Base-by-base conservation (phyloP, 2,797 vertebrate genomes). In the Gouania willdenowi region DNA sequence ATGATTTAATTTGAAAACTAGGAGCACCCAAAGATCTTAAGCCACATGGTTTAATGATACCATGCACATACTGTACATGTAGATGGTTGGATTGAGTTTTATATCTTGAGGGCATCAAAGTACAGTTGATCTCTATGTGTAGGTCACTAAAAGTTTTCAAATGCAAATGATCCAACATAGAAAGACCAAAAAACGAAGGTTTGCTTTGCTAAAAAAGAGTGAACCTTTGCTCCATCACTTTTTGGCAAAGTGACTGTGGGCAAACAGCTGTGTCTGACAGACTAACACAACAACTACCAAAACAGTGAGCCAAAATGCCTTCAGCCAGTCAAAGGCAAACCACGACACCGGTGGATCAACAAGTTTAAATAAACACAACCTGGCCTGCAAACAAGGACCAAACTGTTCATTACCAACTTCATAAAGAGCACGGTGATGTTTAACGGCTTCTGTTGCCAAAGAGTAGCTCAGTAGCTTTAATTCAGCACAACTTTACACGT, bases 241-340 rank as follows among this genome's bases (percentile, higher is more conserved):
- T 66, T 63, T 5, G 18, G 16, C 43, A 29, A 53, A 57, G 42
- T 57, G 60, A 76, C 66, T 46, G 45, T 68, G 49, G 45, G 26
- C 63, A 44, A 77, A 81, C 82, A 84, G 74, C 72, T 82, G 73
- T 59, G 62, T 59, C 32, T 59, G 46, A 41, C 35, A 56, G 31
- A 30, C 42, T 43, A 59, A 41, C 42, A 21, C 41, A 40, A 33
- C 39, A 38, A 37, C 57, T 40, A 74, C 67, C 16, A 50, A 24
- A 49, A 70, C 52, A 38, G 41, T 34, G 12, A 23, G 32, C 53
- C 64, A 51, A 38, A 31, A 15, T 14, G 22, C 31, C 52, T 8
- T 66, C 41, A 49, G 26, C 48, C 43, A 15, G 45, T 45, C 28
- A 41, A 61, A 52, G 28, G 12, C 25, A 47, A 23, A 52, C 25